Conservation (phyloP, 2,797 vertebrate species). For the Coccyzus lansbergi region DNA sequence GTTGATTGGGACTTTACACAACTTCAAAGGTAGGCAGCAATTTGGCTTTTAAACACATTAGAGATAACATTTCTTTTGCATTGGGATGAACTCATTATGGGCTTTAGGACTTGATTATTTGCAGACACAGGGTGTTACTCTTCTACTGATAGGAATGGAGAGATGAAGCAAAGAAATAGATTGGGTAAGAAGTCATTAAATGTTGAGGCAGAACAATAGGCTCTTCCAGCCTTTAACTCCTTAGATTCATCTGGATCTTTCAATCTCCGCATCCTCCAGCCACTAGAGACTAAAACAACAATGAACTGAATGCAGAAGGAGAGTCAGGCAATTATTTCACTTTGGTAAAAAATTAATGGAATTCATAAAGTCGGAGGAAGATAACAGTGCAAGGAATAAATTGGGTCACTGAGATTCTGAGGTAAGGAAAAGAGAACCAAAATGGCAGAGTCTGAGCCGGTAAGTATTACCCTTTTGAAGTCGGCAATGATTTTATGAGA, state of each 20-base stretch:
- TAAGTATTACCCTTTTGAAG: not conserved
- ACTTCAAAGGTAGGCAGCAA: conserved; percentile 43
- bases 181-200: conserved; percentile 55
- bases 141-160: conserved; percentile 23
- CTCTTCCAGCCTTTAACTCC: conserved; percentile 25
- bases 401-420: not conserved
- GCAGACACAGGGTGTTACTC: not conserved
- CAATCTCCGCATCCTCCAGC: conserved; percentile 9
- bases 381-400: not conserved
- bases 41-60: conserved; percentile 28
- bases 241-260: conserved; percentile 38
- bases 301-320: not conserved
- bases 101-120: conserved; percentile 24
- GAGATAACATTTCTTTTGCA: conserved; percentile 28
- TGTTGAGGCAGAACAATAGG: conserved; percentile 27
- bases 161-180: conserved; percentile 41
- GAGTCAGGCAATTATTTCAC: conserved; percentile 41
- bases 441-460: not conserved
- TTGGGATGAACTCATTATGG: conserved; percentile 43
- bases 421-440: not conserved
- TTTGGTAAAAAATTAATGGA: conserved; percentile 28
- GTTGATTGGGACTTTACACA: conserved; percentile 18
- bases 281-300: conserved; percentile 38
- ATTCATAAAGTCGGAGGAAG: not conserved
- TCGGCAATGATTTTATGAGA: not conserved